Conservation (phyloP, 2,888 invertebrate genomes). For the Pyrrhia umbra region DNA sequence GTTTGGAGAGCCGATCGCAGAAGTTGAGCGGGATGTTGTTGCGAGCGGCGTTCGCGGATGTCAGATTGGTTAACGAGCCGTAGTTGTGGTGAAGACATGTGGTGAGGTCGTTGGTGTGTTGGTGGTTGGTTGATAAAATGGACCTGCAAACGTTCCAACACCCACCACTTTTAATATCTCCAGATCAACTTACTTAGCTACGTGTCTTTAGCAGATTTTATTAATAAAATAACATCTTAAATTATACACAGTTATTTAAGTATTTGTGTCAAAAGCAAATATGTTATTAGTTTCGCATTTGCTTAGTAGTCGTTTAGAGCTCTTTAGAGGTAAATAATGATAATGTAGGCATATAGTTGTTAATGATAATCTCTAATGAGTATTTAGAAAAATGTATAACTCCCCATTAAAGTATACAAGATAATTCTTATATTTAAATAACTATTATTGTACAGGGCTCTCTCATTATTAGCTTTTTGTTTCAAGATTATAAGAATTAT, state of each 20-base stretch:
- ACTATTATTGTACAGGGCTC: conserved; percentile 1
- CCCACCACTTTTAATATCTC: conserved; percentile 89
- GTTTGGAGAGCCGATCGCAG: conserved; percentile 85
- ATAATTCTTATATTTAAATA: neutral
- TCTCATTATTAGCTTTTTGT: neutral
- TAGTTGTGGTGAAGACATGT: conserved; percentile 89
- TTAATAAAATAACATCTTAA: conserved; percentile 41
- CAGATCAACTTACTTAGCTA: conserved; percentile 69
- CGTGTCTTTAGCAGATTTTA: conserved; percentile 49
- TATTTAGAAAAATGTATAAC: conserved; percentile 1
- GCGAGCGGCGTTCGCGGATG: conserved; percentile 86
- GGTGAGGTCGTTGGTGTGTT: conserved; percentile 90
- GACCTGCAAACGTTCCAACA: conserved; percentile 91
- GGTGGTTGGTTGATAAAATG: conserved; percentile 90
- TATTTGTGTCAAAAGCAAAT: conserved; percentile 44
- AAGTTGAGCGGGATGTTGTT: conserved; percentile 83
- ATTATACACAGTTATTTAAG: conserved; percentile 27
- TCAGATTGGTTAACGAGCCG: conserved; percentile 86
- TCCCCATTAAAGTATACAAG: neutral
- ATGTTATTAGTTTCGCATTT: conserved; percentile 16
- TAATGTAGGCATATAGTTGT: conserved; percentile 13
- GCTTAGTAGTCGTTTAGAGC: conserved; percentile 17
- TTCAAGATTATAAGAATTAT: neutral
- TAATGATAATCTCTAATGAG: conserved; percentile 12
- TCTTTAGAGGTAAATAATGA: conserved; percentile 37